Evolutionary conservation across 2,113 vertebrate species (phyloP).

Genomic region (Cyprinodon variegatus): DNA sequence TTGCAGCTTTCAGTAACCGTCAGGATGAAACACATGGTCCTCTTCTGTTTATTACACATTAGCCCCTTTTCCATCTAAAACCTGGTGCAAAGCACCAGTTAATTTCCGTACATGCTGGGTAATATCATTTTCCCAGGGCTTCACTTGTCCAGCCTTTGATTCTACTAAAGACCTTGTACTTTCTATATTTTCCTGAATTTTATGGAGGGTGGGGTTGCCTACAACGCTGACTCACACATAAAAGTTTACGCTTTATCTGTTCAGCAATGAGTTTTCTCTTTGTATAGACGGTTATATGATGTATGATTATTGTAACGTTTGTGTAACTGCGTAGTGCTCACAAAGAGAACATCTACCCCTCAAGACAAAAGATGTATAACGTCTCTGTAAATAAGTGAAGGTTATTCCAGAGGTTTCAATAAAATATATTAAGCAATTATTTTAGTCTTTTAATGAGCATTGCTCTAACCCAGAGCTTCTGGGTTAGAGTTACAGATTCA

Average conservation of each 20-base stretch:
- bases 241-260: background rate
- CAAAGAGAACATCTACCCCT: background rate
- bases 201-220: background rate
- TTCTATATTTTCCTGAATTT: too few species aligned
- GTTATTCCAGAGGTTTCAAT: background rate
- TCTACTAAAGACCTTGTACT: too few species aligned
- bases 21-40: constrained; percentile 6
- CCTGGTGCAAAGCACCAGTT: too few species aligned
- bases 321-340: background rate
- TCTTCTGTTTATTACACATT: constrained; percentile 9
- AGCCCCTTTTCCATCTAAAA: too few species aligned
- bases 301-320: background rate
- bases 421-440: too few species aligned
- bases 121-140: too few species aligned
- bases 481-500: background rate
- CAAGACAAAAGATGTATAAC: background rate
- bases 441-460: background rate
- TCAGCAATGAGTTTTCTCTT: background rate
- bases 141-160: too few species aligned
- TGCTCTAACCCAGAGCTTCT: background rate
- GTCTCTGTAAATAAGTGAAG: background rate
- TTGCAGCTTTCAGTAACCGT: constrained; percentile 4
- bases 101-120: too few species aligned
- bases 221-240: background rate
- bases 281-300: background rate